These are phyloP conservation scores for Drosophila ananassae DNA, from an alignment of 1,140 invertebrate genomes.

Conservation along the genomic window DNA sequence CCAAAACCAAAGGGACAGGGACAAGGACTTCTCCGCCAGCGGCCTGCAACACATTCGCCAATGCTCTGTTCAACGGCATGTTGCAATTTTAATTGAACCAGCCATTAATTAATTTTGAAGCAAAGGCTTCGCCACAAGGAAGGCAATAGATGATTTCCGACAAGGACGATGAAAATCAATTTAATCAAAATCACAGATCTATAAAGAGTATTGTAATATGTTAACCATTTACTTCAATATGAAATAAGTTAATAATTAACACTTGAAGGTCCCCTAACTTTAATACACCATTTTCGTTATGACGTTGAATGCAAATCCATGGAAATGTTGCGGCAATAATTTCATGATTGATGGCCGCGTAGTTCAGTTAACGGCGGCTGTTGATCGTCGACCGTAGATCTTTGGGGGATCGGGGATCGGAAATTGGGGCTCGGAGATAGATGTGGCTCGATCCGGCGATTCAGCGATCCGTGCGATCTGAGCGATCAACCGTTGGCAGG, in stretches of 20 bases:
- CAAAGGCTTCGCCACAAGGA: constrained; percentile 8
- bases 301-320: constrained; percentile 48
- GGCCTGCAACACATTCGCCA: constrained; percentile 37
- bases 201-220: background rate
- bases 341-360: constrained; percentile 78
- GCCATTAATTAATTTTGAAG: constrained; percentile 76
- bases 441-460: background rate
- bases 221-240: background rate
- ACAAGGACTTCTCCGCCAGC: constrained; percentile 22
- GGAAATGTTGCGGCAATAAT: constrained; percentile 71
- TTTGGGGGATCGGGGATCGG: constrained; percentile 30
- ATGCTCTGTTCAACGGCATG: constrained; percentile 69
- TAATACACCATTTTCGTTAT: background rate
- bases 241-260: background rate
- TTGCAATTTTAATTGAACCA: constrained; percentile 81
- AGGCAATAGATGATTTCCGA: background rate
- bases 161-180: background rate
- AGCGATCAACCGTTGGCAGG: constrained; percentile 63
- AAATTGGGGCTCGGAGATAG: constrained; percentile 43
- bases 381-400: constrained; percentile 45
- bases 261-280: background rate
- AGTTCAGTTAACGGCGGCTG: constrained; percentile 70
- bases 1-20: constrained; percentile 29
- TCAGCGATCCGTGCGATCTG: constrained; percentile 23
- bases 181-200: background rate